Base-by-base conservation (phyloP, 2,797 vertebrate genomes). In the Aulostomus chinensis region DNA sequence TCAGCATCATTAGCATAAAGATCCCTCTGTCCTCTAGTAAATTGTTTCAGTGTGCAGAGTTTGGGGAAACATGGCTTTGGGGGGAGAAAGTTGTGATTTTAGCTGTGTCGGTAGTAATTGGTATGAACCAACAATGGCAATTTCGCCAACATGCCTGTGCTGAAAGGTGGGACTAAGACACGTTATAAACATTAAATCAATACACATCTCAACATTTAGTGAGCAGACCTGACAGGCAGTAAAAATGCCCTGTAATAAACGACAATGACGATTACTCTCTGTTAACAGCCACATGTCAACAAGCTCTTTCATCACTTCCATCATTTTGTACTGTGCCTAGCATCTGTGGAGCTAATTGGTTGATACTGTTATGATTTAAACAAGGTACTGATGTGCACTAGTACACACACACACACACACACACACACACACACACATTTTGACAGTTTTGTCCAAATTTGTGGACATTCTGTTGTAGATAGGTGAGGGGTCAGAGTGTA, bases 271-370 rank as follows among this genome's bases (percentile, higher is more conserved):
- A 39, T 32, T 21, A 22, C 30, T 49, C 43, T 33, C 31, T 4
- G 16, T 43, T 40, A 55, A 31, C 63, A 1, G 14, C 11, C 18
- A 50, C 25, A 47, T 0, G 1, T 35, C 58, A 52, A 34, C 41
- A 36, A 46, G 11, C 16, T 45, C 39, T 48, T 61, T 41, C 22
- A 36, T 38, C 22, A 7, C 21, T 22, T 22, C 21, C 21, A 22
- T 22, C 7, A 8, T 41, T 46, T 55, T 42, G 18, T 17, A 59
- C 20, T 36, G 21, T 68, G 11, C 22, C 31, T 10, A 68, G 67
- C 37, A 80, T 68, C 62, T 75, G 60, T 17, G 17, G 17, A 8
- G 16, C 43, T 57, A 63, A 73, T 68, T 53, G 58, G 52, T 60
- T 62, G 29, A 47, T 69, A 56, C 24, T 30, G 41, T 33, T 51